Percentiles rank a stretch among this genome's conserved stretches.
phyloP scores from a whole-genome alignment of 2,113 vertebrate species.

The Erythrolamprus reginae region DNA sequence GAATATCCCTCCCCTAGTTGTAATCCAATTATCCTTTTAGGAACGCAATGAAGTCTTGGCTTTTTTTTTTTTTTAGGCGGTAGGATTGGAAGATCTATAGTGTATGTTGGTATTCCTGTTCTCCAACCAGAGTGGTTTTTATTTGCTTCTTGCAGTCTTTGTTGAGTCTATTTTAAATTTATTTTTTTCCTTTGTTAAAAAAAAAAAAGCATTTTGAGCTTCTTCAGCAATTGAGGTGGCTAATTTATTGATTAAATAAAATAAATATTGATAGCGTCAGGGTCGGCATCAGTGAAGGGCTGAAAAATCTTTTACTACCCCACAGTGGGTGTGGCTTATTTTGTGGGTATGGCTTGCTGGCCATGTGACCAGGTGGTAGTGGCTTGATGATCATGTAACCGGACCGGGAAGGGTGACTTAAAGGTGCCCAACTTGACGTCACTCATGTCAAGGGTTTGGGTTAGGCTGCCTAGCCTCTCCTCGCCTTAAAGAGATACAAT shows the following conservation, averaged over 20 bases:
- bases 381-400: no score
- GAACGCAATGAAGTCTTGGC: neutral
- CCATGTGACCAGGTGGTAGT: no score
- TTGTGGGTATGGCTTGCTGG: no score
- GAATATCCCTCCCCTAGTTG: neutral
- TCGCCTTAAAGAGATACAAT: no score
- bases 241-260: neutral
- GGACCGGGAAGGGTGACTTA: no score
- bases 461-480: no score
- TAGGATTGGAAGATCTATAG: neutral
- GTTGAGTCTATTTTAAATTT: neutral
- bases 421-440: no score
- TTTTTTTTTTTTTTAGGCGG: neutral
- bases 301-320: no score
- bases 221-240: neutral
- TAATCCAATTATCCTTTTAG: neutral
- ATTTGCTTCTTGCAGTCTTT: neutral
- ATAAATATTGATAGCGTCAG: neutral
- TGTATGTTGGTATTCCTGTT: neutral
- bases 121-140: neutral
- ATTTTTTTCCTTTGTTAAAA: neutral
- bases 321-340: no score
- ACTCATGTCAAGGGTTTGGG: no score
- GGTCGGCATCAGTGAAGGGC: no score
- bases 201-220: neutral